Base-by-base conservation (phyloP, 2,888 invertebrate genomes). In the Rhynchonema sp. region DNA sequence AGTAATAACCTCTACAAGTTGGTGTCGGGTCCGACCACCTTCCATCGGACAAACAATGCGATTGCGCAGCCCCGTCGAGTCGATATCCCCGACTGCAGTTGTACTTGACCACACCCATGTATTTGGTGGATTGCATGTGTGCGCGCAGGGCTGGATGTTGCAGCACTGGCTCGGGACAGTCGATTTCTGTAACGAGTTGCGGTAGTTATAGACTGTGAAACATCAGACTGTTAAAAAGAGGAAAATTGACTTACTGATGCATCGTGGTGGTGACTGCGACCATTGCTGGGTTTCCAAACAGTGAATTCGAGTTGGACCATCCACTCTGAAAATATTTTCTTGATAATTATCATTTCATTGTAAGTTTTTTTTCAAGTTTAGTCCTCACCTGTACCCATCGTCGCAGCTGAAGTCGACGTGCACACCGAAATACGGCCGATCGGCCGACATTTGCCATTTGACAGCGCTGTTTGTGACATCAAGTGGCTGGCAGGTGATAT, bases 381-480 rank as follows among this genome's bases (percentile, higher is more conserved):
- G n/a, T n/a, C n/a, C n/a, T n/a, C n/a, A n/a, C n/a, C n/a, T 52
- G 52, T 58, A 61, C n/a, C 62, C 62, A 2, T 30, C 25, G 6
- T 26, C 55, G 58, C 62, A 62, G 22, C 6, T 23, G 46, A 62
- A 62, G 13, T 26, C 63, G 1, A 69, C 69, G 9, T 66, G 64
- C 26, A 68, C 69, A n/a, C 72, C 70, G 49, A 87, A 66, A 57
- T 66, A 58, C 53, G 65, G 60, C 65, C 65, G 1, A 68, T 66
- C 23, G 67, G 66, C 20, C 69, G 69, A 1, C 65, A 64, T n/a
- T 65, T 64, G 2, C 64, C 60, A 1, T 49, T 60, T 58, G 67
- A 60, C 6, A 63, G 60, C 9, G 3, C 61, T 55, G 52, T 65
- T 63, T 46, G 64, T 63, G 9, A 72, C 62, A 23, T 62, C 65